phyloP scores from a whole-genome alignment of 2,888 invertebrate species.

The Drosophila cyrtoloma region DNA sequence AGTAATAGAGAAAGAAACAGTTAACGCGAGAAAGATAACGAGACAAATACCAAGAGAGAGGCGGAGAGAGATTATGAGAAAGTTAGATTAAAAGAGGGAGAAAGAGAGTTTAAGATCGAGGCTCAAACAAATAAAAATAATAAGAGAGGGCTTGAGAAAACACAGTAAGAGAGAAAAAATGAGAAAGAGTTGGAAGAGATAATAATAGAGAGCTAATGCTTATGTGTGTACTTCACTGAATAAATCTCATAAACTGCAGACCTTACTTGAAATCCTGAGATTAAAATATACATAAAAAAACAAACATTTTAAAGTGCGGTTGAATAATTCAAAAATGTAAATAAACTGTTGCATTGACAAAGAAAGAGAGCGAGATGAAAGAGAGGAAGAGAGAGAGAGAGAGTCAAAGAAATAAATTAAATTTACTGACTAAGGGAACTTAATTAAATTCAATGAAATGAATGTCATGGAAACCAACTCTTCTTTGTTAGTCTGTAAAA shows the following conservation, averaged over 20 bases:
- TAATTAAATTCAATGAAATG: not conserved
- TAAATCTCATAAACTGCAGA: too few relatives aligned
- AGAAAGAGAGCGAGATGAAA: not conserved
- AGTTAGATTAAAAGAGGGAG: not conserved
- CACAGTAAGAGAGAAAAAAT: too few relatives aligned
- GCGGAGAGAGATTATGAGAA: not conserved
- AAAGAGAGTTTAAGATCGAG: not conserved
- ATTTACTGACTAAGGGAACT: not conserved
- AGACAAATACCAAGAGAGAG: not conserved
- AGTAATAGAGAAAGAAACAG: not conserved
- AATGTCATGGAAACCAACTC: too few relatives aligned
- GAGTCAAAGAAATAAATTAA: not conserved
- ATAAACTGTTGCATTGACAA: not conserved
- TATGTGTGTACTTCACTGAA: not conserved
- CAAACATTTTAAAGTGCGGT: not conserved
- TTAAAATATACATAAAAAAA: not conserved
- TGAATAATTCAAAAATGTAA: not conserved
- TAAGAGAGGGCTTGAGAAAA: too few relatives aligned
- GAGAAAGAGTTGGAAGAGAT: not conserved
- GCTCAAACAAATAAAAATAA: not conserved
- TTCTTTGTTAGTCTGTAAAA: not conserved
- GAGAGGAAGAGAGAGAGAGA: accelerated
- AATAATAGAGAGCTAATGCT: not conserved
- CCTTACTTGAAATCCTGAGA: not conserved
- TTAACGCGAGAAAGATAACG: not conserved